Percentiles rank a stretch among this genome's conserved stretches.
phyloP scores from a whole-genome alignment of 2,888 invertebrate genomes.

The Pheosia tremula region DNA sequence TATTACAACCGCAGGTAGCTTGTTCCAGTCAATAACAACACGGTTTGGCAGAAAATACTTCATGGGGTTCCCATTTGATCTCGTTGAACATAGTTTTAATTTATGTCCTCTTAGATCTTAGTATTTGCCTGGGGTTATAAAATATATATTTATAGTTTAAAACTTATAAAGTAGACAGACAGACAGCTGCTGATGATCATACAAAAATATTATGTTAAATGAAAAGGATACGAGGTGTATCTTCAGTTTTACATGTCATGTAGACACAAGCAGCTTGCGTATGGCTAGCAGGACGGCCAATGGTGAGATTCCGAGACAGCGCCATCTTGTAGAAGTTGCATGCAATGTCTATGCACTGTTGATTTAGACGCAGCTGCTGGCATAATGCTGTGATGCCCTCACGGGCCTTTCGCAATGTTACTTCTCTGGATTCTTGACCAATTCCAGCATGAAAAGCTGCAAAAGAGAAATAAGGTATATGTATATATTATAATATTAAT shows the following conservation, averaged over 20 bases:
- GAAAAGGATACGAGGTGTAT: slow-evolving; percentile 94
- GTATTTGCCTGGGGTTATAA: too few relatives aligned
- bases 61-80: too few relatives aligned
- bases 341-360: slow-evolving; percentile 96
- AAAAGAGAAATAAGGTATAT: slow-evolving; percentile 27
- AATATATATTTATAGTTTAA: too few relatives aligned
- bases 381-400: slow-evolving; percentile 94
- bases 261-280: slow-evolving; percentile 99
- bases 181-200: too few relatives aligned
- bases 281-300: slow-evolving; percentile 95
- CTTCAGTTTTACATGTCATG: slow-evolving; percentile 97
- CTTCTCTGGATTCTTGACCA: slow-evolving; percentile 95
- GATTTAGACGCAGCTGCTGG: slow-evolving; percentile 93
- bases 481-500: too few relatives aligned
- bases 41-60: too few relatives aligned
- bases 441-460: slow-evolving; percentile 91
- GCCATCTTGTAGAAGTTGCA: slow-evolving; percentile 98
- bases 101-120: too few relatives aligned
- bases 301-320: slow-evolving; percentile 91
- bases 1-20: too few relatives aligned
- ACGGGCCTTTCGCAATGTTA: slow-evolving; percentile 95
- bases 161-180: too few relatives aligned
- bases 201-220: neutral
- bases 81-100: too few relatives aligned
- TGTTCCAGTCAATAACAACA: too few relatives aligned